Evolutionary conservation across 2,797 vertebrate genomes (phyloP).

Genomic region (Labeo calbasu): DNA sequence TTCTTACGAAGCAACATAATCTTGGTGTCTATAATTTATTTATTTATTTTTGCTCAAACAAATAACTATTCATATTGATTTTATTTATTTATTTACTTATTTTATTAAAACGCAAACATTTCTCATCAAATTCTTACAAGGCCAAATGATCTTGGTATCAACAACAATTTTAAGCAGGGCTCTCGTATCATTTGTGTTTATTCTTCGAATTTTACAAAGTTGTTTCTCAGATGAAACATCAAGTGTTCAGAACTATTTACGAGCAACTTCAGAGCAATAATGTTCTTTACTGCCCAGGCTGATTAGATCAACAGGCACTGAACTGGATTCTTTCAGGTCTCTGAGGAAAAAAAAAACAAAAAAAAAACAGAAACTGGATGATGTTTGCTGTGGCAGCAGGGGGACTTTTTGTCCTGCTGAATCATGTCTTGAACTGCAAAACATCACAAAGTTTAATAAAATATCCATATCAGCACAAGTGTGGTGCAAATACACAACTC

Average conservation of each 20-base stretch:
- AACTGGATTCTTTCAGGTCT: background rate
- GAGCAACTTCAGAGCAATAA: background rate
- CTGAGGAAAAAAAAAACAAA: too few relatives aligned
- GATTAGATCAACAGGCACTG: background rate
- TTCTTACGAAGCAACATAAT: background rate
- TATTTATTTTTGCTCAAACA: too few relatives aligned
- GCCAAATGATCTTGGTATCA: background rate
- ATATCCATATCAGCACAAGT: conserved; percentile 4
- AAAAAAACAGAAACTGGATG: conserved; percentile 1
- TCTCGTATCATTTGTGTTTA: background rate
- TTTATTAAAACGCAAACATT: background rate
- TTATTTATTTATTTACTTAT: too few relatives aligned
- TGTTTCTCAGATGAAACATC: background rate
- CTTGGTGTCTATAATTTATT: too few relatives aligned
- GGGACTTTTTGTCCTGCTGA: conserved; percentile 35
- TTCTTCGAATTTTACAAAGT: background rate
- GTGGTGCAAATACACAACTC: background rate
- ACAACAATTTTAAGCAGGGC: background rate
- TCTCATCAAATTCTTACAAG: background rate
- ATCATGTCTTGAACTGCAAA: conserved; percentile 16
- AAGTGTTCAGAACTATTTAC: background rate
- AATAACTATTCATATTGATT: too few relatives aligned
- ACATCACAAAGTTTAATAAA: background rate
- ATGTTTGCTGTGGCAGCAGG: conserved; percentile 23
- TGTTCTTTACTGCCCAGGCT: background rate